Evolutionary conservation across 1,140 invertebrate genomes (phyloP), one percentile per base, ranked within the genome.

Genomic region (Steinernema khuongi): DNA sequence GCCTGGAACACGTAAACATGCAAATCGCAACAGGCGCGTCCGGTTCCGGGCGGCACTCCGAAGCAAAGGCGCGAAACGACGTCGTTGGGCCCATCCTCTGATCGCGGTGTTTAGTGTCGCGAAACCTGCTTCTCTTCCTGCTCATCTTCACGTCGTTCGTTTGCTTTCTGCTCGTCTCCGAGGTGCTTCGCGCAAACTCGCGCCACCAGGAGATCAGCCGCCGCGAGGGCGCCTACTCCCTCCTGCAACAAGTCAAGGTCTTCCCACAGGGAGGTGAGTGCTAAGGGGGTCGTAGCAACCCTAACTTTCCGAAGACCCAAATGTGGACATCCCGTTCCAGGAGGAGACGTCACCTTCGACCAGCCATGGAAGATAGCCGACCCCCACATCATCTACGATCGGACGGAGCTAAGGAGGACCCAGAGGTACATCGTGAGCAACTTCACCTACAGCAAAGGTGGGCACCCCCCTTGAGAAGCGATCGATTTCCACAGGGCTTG

Each of bases 251-350:
- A 22, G 50, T 60, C 50, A 11, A 26, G 11, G 50, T 60, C 4
- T 60, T 60, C 26, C 50, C 50, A n/a, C 50, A 60, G 22, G 50
- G 50, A 60, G 50, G 50, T 60, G 22, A 60, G 50, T 60, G 7
- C 4, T 60, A 7, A 14, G 22, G 26, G 11, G 14, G 11, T 60
- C 11, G 36, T 41, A n/a, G 36, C 7, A 41, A 41, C n/a, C n/a
- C n/a, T 41, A 41, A 11, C 36, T 41, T 7, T 41, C 36, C n/a
- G n/a, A n/a, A 41, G n/a, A 41, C n/a, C n/a, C 36, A 41, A 41
- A 41, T 41, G 36, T n/a, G 36, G n/a, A 11, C 36, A 60, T 60
- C 26, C 4, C 26, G 50, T 60, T 60, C 26, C 19, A 60, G 50
- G 50, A 7, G 22, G 50, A 4, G 50, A 60, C 26, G 50, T 60